Base-by-base conservation (phyloP, 2,113 vertebrate genomes). In the Ramphastos sulfuratus region DNA sequence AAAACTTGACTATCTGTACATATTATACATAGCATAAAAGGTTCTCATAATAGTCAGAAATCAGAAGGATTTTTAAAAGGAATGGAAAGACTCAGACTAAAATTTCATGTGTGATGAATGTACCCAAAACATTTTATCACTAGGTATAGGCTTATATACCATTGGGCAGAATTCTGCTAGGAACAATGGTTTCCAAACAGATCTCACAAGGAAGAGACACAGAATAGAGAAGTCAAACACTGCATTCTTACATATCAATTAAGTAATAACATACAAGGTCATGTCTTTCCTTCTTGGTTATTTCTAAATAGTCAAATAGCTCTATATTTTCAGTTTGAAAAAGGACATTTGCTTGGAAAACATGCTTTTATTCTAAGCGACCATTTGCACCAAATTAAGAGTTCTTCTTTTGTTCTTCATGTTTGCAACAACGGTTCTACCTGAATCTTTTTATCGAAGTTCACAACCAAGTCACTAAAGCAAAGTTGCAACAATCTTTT, bases 401-500 rank as follows among this genome's bases (percentile, higher is more conserved):
- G 35, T 72, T 83, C 59, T 56, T 30, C 10, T 24, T 92, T 90
- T 93, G 4, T 50, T 50, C 42, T 93, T 87, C 37, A 27, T 89
- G 17, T 80, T 80, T 90, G 52, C 70, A 94, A 82, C 27, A 50
- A 61, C 44, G 84, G 46, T 63, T 92, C 61, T 46, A 33, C 58
- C 69, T 78, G 63, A 87, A 79, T 77, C 30, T 79, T 94, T 46
- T 92, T 28, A 92, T 42, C 6, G 15, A 84, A 77, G 55, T 39
- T 63, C 27, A 72, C 6, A 70, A 81, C 4, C 52, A 27, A 84
- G 50, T 94, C 4, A 2, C 71, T 44, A 19, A 87, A 95, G 10
- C 9, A 94, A 93, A 96, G 92, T 82, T 92, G 42, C 63, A 87
- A 21, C n/a, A 90, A 46, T 71, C 31, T 35, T 85, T 87, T 85